phyloP scores from a whole-genome alignment of 1,140 invertebrate species.

The Helicoverpa zea region DNA sequence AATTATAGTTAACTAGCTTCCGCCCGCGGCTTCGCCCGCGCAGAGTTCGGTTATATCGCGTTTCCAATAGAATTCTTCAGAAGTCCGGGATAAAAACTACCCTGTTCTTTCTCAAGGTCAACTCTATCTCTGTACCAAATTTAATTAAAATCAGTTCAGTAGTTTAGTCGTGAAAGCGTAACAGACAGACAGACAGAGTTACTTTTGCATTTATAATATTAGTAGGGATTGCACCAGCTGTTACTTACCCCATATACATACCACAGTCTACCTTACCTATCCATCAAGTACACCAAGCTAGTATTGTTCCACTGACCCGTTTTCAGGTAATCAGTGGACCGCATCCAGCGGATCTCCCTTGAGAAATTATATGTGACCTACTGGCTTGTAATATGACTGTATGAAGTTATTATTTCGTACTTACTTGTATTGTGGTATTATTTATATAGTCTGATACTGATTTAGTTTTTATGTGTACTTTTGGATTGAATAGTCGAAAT shows the following conservation, averaged over 20 bases:
- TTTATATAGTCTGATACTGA: constrained; percentile 1
- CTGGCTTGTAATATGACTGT: constrained; percentile 1
- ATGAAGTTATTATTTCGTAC: neutral
- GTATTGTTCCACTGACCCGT: constrained; percentile 15
- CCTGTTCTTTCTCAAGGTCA: too few species aligned
- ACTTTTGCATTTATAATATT: too few species aligned
- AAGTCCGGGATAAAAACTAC: too few species aligned
- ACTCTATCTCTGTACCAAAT: too few species aligned
- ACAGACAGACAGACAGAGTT: too few species aligned
- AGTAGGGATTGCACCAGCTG: too few species aligned
- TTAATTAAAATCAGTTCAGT: too few species aligned
- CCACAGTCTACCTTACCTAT: neutral
- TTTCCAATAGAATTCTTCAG: too few species aligned
- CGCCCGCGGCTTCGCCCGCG: too few species aligned
- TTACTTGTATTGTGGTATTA: neutral
- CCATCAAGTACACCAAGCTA: constrained; percentile 2
- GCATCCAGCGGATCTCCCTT: constrained; percentile 17
- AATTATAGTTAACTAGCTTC: too few species aligned
- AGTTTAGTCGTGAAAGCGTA: too few species aligned
- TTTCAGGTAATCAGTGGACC: constrained; percentile 33
- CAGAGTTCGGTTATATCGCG: too few species aligned
- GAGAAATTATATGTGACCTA: constrained; percentile 43
- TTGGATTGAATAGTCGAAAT: neutral
- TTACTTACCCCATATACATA: neutral
- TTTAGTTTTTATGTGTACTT: constrained; percentile 4